phyloP scores from a whole-genome alignment of 2,888 invertebrate species.

The Zygothrica quintamaculata region DNA sequence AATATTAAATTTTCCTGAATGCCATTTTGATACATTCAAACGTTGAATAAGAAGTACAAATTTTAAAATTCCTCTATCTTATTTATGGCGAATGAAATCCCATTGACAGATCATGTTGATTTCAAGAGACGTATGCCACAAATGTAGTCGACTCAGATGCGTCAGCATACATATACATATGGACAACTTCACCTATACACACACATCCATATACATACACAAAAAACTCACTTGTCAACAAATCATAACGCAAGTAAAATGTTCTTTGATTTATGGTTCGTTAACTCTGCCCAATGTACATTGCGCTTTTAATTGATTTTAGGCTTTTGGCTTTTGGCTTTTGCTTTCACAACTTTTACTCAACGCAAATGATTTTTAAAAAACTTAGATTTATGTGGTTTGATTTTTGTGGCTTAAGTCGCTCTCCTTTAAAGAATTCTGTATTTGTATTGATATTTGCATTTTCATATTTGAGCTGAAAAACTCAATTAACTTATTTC shows the following conservation, averaged over 20 bases:
- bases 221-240: conserved; percentile 14
- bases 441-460: no score
- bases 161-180: neutral
- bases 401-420: no score
- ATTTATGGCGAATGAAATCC: conserved; percentile 52
- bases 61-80: conserved; percentile 17
- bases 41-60: neutral
- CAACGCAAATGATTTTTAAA: neutral
- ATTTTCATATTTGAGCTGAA: neutral
- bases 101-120: conserved; percentile 54
- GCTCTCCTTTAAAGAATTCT: no score
- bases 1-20: conserved; percentile 38
- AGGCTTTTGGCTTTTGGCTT: conserved; percentile 28
- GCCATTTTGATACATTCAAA: conserved; percentile 14
- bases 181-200: neutral
- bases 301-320: conserved; percentile 60
- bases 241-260: conserved; percentile 30
- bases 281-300: conserved; percentile 14
- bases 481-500: neutral
- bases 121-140: conserved; percentile 25
- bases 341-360: conserved; percentile 8
- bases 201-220: neutral
- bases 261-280: conserved; percentile 50
- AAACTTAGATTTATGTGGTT: conserved; percentile 1
- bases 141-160: conserved; percentile 16